phyloP scores from a whole-genome alignment of 2,113 vertebrate genomes.

The Laticauda colubrina region DNA sequence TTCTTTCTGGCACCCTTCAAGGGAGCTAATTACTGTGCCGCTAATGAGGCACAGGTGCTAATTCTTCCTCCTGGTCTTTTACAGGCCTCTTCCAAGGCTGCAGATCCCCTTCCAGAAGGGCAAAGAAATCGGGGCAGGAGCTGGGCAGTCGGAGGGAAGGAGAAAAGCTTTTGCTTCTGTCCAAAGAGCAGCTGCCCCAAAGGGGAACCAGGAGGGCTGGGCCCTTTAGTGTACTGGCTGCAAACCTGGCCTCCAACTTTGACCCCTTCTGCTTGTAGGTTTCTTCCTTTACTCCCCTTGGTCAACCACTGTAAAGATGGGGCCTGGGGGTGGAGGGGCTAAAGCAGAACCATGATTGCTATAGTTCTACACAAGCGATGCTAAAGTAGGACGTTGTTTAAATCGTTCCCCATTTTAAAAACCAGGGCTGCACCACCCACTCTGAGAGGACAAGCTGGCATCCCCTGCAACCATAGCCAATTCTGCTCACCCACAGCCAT shows the following conservation, averaged over 20 bases:
- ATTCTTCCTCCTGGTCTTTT: constrained; percentile 45
- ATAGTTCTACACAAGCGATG: neutral
- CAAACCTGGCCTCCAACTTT: neutral
- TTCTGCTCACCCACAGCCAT: constrained; percentile 34
- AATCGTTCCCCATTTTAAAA: neutral
- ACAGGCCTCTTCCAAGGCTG: constrained; percentile 32
- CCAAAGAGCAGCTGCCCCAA: neutral
- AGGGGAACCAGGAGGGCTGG: neutral
- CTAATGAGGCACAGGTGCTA: constrained; percentile 61
- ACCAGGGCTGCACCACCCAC: neutral
- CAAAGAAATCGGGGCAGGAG: neutral
- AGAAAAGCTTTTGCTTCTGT: neutral
- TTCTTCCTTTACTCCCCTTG: neutral
- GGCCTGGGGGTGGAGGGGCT: neutral
- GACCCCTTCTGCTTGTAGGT: neutral
- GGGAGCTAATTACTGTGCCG: constrained; percentile 54
- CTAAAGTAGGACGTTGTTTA: neutral
- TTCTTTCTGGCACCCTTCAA: neutral
- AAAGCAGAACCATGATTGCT: neutral
- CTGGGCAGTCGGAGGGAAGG: no score
- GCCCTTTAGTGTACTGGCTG: neutral
- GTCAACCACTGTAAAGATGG: neutral
- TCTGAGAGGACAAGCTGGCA: neutral
- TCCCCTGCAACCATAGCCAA: neutral
- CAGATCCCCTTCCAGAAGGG: neutral